phyloP scores from a whole-genome alignment of 2,797 vertebrate species.

The Lagodon rhomboides region DNA sequence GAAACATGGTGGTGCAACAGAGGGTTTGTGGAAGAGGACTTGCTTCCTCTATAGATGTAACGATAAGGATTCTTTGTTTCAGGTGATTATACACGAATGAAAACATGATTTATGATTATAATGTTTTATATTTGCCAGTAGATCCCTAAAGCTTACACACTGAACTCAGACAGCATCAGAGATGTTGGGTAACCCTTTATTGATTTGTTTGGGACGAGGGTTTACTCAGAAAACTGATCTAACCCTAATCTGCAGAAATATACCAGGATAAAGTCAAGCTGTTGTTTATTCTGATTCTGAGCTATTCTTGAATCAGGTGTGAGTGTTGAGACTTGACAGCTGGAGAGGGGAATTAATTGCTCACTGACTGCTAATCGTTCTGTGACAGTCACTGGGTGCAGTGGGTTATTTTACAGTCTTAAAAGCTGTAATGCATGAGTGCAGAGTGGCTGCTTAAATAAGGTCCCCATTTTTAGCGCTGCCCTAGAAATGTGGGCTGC shows the following conservation, averaged over 20 bases:
- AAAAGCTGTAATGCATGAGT: not conserved
- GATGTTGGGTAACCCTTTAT: too few species aligned
- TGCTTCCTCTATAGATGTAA: too few species aligned
- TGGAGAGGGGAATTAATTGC: not conserved
- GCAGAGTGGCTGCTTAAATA: conserved; percentile 17
- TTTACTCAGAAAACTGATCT: too few species aligned
- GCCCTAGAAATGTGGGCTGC: conserved; percentile 25
- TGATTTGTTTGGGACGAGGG: too few species aligned
- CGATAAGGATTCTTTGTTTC: not conserved
- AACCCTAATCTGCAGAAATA: too few species aligned
- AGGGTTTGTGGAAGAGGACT: too few species aligned
- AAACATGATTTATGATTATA: not conserved
- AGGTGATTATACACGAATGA: not conserved
- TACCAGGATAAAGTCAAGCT: too few species aligned
- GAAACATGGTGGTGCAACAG: too few species aligned
- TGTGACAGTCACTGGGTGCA: not conserved
- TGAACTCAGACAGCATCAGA: too few species aligned
- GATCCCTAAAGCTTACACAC: not conserved
- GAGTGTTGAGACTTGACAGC: not conserved
- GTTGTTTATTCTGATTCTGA: not conserved
- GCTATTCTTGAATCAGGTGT: not conserved
- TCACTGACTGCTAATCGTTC: not conserved
- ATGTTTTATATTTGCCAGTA: not conserved
- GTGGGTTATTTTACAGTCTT: not conserved
- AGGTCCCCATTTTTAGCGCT: conserved; percentile 29